Evolutionary conservation across 2,888 invertebrate genomes (phyloP), one percentile per base, ranked within the genome.

Genomic region (Hesperia comma): DNA sequence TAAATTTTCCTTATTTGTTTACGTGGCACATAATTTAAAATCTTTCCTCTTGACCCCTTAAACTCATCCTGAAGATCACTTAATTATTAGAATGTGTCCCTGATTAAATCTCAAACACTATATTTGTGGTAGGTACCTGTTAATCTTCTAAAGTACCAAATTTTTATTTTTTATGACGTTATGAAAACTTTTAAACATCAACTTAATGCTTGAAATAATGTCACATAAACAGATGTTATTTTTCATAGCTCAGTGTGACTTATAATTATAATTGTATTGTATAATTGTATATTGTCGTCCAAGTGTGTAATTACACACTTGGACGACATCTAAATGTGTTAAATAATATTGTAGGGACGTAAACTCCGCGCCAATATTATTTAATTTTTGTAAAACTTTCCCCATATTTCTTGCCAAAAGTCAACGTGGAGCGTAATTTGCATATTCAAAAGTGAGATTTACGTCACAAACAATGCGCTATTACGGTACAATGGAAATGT

Each of bases 401-500:
- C 85, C 85, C 86, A 91, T 91, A 90, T 88, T 88, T 90, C 86
- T 86, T 82, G 77, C 75, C 78, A 81, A 82, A 82, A 85, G 88
- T 86, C 84, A 85, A 77, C 82, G 79, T 82, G 80, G 84, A 86
- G 85, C 84, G 83, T 84, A 86, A 89, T 90, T 90, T 90, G 86
- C 90, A 91, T 90, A 90, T 88, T 90, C 88, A 89, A 88, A 87
- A 77, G 79, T 80, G 71, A 81, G 84, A 83, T 85, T 87, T 84
- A 51, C 51, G 14, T 88, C 87, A 88, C 88, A 91, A 90, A 89
- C 89, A 89, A 88, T 90, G 85, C 85, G 83, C 87, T 87, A 88
- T 89, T 88, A 89, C 82, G 84, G 84, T 84, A 89, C 88, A 89
- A 89, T 90, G 85, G 86, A 85, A 89, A 88, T 90, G 87, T 90